phyloP scores from a whole-genome alignment of 2,113 vertebrate species.

The Morone saxatilis region DNA sequence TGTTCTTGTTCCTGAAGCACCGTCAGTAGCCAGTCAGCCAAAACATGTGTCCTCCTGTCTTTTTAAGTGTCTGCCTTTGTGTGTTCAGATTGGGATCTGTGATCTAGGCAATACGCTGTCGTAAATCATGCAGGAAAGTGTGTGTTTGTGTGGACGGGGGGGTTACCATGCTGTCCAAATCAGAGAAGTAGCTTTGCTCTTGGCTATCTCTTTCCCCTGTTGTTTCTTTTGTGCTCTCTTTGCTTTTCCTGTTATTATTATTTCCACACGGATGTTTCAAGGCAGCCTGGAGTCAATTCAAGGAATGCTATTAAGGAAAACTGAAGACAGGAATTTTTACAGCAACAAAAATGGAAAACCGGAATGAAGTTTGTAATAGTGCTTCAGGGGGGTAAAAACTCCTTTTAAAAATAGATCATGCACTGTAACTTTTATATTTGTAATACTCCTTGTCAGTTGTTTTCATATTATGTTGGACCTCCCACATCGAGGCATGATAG shows the following conservation, averaged over 20 bases:
- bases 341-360: conserved; percentile 32
- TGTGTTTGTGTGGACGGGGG: not conserved
- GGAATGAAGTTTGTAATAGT: conserved; percentile 20
- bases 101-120: conserved; percentile 54
- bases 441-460: not conserved
- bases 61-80: conserved; percentile 71
- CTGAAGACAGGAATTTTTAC: conserved; percentile 42
- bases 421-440: not conserved
- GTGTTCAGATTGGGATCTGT: conserved; percentile 70
- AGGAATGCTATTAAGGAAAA: conserved; percentile 44
- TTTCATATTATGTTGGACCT: not conserved
- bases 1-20: conserved; percentile 65
- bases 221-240: conserved; percentile 44
- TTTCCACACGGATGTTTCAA: conserved; percentile 62
- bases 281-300: conserved; percentile 56
- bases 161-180: conserved; percentile 23
- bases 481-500: not conserved
- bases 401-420: not conserved
- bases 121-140: conserved; percentile 64
- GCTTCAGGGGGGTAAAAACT: not conserved
- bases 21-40: conserved; percentile 65
- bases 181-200: conserved; percentile 45
- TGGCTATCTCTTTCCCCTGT: conserved; percentile 17
- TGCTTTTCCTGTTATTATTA: conserved; percentile 66
- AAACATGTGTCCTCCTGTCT: conserved; percentile 79